Evolutionary conservation across 2,113 vertebrate genomes (phyloP).

Genomic region (Danionella cerebrum): DNA sequence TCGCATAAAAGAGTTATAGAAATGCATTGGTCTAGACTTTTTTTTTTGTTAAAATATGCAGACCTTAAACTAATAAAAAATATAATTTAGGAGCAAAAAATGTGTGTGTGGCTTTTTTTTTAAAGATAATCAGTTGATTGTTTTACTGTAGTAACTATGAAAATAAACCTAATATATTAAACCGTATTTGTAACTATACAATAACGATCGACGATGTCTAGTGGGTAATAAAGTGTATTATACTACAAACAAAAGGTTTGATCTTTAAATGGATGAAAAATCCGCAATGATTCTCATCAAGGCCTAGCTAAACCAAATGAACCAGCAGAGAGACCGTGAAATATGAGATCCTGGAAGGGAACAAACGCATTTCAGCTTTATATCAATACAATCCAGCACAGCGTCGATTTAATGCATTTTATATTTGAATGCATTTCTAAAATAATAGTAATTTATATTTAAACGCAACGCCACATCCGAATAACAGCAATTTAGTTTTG

Average conservation of each 20-base stretch:
- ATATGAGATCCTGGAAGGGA: conserved; percentile 29
- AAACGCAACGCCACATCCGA: background rate
- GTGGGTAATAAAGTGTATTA: too few relatives aligned
- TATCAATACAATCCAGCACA: background rate
- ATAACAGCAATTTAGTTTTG: background rate
- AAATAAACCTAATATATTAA: background rate
- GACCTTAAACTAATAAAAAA: too few relatives aligned
- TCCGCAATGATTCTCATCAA: background rate
- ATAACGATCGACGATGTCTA: too few relatives aligned
- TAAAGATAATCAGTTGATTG: too few relatives aligned
- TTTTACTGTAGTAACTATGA: background rate
- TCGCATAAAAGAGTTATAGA: too few relatives aligned
- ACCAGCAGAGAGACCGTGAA: background rate
- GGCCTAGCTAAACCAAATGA: background rate
- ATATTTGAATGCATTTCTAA: background rate
- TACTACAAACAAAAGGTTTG: background rate
- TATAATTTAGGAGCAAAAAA: too few relatives aligned
- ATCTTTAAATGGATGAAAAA: background rate
- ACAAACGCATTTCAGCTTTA: background rate
- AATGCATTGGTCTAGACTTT: too few relatives aligned
- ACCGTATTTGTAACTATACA: too few relatives aligned
- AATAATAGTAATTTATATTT: background rate
- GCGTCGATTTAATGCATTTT: too few relatives aligned
- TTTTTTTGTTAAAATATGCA: too few relatives aligned
- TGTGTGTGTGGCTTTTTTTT: too few relatives aligned